Percentiles rank a stretch among this genome's conserved stretches.
These are phyloP conservation scores for Coptotermes formosanus DNA, from an alignment of 1,140 invertebrate genomes.

Conservation along the genomic window DNA sequence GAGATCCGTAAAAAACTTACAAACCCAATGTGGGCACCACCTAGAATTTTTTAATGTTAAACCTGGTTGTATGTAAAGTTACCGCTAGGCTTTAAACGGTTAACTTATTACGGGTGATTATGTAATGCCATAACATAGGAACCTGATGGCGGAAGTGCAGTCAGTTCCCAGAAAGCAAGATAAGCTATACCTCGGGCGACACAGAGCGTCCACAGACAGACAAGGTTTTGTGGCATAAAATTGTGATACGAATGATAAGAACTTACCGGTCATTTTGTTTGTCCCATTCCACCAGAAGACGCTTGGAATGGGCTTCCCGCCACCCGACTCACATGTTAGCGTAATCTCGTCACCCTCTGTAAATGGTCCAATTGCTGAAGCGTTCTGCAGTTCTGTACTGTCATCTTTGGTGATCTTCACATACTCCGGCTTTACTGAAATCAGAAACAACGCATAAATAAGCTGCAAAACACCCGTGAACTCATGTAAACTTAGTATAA, in stretches of 20 bases:
- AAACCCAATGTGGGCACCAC: too few species aligned
- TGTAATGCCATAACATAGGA: neutral
- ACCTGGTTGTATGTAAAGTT: too few species aligned
- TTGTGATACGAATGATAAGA: neutral
- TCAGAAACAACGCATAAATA: constrained; percentile 43
- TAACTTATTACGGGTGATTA: too few species aligned
- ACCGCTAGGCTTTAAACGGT: too few species aligned
- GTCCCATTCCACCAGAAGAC: constrained; percentile 75
- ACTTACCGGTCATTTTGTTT: constrained; percentile 64
- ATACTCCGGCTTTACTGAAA: constrained; percentile 68
- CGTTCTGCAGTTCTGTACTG: constrained; percentile 54
- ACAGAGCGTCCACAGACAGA: too few species aligned
- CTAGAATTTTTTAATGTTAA: too few species aligned
- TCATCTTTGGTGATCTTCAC: constrained; percentile 58
- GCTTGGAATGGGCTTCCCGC: constrained; percentile 73
- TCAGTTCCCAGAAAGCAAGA: neutral
- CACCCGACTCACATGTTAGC: constrained; percentile 67
- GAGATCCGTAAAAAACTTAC: too few species aligned
- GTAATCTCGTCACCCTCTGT: constrained; percentile 66
- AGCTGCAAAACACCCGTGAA: too few species aligned
- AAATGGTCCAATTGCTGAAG: constrained; percentile 64
- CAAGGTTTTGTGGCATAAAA: neutral
- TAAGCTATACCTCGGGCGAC: neutral
- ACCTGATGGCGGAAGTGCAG: neutral
- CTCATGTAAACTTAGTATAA: too few species aligned